A percentile compares a stretch with the other conserved stretches of the same genome.
Conservation (phyloP, 2,113 vertebrate species). For the Gadus chalcogrammus region DNA sequence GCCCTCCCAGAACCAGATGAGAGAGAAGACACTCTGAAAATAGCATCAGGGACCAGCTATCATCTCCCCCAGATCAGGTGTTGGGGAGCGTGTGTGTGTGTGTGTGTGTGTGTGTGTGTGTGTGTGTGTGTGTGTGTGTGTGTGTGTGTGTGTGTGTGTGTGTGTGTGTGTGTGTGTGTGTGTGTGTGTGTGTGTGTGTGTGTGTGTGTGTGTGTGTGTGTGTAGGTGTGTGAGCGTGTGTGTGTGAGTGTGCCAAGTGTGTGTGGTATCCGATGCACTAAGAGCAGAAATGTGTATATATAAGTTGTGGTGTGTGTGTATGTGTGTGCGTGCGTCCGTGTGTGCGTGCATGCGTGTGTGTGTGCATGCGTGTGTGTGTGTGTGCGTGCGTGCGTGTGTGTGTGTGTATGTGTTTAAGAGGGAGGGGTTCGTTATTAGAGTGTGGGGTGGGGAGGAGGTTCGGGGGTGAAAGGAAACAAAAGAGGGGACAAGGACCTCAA, state of each 20-base stretch:
- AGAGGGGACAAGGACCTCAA: no score
- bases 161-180: conserved; percentile 1
- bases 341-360: not conserved
- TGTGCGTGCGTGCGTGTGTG: not conserved
- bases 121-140: not conserved
- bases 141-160: not conserved
- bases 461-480: no score
- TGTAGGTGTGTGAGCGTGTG: not conserved
- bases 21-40: conserved; percentile 54
- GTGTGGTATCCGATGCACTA: not conserved
- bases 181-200: not conserved
- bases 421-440: no score
- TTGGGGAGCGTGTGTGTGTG: conserved; percentile 13
- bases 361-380: not conserved
- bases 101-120: not conserved
- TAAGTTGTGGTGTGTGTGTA: not conserved
- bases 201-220: not conserved
- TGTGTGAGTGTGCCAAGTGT: not conserved
- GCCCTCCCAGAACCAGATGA: conserved; percentile 28
- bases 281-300: no score
- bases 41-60: conserved; percentile 65
- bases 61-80: conserved; percentile 56
- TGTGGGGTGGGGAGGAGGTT: no score
- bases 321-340: not conserved
- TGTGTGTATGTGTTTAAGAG: not conserved